Conservation (phyloP, 2,797 vertebrate genomes). For the Cichlasoma orientale region DNA sequence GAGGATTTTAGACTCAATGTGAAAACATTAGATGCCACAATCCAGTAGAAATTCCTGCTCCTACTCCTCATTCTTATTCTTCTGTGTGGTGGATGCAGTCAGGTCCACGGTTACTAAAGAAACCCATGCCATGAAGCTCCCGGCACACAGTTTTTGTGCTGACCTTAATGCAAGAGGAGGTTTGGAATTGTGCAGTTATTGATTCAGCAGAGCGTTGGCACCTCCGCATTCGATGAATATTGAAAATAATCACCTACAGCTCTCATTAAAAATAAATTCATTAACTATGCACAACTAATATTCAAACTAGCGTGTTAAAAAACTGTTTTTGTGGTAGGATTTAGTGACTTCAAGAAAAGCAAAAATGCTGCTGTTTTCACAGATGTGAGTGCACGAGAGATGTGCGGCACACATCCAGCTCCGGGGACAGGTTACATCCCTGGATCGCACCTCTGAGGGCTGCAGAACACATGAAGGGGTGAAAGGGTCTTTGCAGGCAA, state of each 20-base stretch:
- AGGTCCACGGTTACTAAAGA: too few species aligned
- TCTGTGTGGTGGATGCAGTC: too few species aligned
- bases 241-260: neutral
- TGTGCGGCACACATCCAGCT: slow-evolving; percentile 21
- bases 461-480: slow-evolving; percentile 43
- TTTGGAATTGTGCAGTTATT: too few species aligned
- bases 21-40: neutral
- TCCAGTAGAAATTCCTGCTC: neutral
- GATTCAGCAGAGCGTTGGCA: too few species aligned
- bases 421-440: slow-evolving; percentile 25
- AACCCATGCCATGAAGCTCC: neutral
- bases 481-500: slow-evolving; percentile 35
- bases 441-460: slow-evolving; percentile 8
- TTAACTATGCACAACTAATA: neutral
- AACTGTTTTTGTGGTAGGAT: neutral
- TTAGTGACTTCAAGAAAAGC: slow-evolving; percentile 22
- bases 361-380: slow-evolving; percentile 60
- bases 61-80: too few species aligned
- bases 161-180: too few species aligned
- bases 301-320: neutral
- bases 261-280: neutral
- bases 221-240: neutral
- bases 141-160: too few species aligned
- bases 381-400: slow-evolving; percentile 54
- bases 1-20: neutral